phyloP scores from a whole-genome alignment of 2,888 invertebrate species.

The Pollenia amentaria region DNA sequence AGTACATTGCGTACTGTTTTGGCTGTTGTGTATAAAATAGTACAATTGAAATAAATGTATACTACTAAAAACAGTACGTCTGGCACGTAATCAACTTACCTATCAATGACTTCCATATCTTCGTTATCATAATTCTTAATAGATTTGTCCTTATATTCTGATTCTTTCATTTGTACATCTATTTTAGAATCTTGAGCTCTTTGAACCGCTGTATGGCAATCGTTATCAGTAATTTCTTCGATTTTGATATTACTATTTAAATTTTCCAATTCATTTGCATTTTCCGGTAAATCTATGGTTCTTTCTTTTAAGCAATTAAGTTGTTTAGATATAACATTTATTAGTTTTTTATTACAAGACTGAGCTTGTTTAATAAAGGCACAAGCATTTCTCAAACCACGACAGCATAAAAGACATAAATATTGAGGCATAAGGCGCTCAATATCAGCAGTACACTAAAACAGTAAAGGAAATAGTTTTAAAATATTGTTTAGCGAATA shows the following conservation, averaged over 20 bases:
- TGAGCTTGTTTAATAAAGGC: slow-evolving; percentile 77
- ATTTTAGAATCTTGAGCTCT: not conserved
- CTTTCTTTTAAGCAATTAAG: slow-evolving; percentile 74
- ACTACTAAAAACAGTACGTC: too few relatives aligned
- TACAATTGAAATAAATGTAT: too few relatives aligned
- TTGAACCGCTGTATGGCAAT: not conserved
- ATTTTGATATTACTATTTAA: not conserved
- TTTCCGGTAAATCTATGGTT: slow-evolving; percentile 26
- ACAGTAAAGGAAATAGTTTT: not conserved
- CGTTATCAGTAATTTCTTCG: not conserved
- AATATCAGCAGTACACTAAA: slow-evolving; percentile 28
- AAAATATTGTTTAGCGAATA: not conserved
- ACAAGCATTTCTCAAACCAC: slow-evolving; percentile 76
- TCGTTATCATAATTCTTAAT: not conserved
- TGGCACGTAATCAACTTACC: slow-evolving; percentile 16
- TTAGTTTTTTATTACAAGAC: slow-evolving; percentile 76
- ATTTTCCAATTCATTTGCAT: not conserved
- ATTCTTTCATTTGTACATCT: not conserved
- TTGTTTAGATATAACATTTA: slow-evolving; percentile 60
- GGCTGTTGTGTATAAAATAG: too few relatives aligned
- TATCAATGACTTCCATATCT: not conserved
- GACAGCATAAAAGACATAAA: slow-evolving; percentile 71
- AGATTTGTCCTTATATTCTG: too few relatives aligned
- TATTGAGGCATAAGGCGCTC: slow-evolving; percentile 58
- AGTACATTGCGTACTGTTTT: too few relatives aligned